Evolutionary conservation across 2,888 invertebrate species (phyloP), one percentile per base, ranked within the genome.

Genomic region (Lycia hirtaria): DNA sequence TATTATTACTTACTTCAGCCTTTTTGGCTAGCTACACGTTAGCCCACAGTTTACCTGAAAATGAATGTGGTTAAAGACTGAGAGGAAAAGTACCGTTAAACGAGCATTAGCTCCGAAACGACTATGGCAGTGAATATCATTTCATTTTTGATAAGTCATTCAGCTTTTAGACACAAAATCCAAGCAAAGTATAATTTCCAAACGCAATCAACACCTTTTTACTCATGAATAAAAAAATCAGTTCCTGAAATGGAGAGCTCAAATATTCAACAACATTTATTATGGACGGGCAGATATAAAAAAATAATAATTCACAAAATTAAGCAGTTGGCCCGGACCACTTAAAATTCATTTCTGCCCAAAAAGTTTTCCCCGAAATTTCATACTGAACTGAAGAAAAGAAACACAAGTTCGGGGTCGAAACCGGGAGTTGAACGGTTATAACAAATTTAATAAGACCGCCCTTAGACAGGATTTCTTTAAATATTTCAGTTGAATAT

Each of bases 381-480:
- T 71, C 67, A 73, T 72, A 71, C 72, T 60, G 66, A 68, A 64
- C 65, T 61, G 61, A 50, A 61, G 60, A 76, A 78, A 82, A 80
- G 75, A 77, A 80, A 80, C 75, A 80, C 77, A 82, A 82, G 75
- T 80, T 80, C 68, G 49, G 57, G 71, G 64, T 70, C 68, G 69
- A 67, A 73, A 65, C 58, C 69, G 59, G 61, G 75, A 74, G 75
- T 72, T 64, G 70, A 74, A 75, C 79, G 76, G 74, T 83, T 83
- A 78, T 81, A 83, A 80, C 80, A 83, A 85, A 85, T 84, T 84
- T 83, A 84, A 85, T 84, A 83, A 84, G 77, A 80, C 75, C 71
- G 66, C 75, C 78, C 76, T 78, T 73, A 78, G 71, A 80, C 76
- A 74, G 73, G 81, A 81, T 82, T 82, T 81, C 78, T 83, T 82